Evolutionary conservation across 2,888 invertebrate species (phyloP).

Genomic region (Limulus polyphemus): DNA sequence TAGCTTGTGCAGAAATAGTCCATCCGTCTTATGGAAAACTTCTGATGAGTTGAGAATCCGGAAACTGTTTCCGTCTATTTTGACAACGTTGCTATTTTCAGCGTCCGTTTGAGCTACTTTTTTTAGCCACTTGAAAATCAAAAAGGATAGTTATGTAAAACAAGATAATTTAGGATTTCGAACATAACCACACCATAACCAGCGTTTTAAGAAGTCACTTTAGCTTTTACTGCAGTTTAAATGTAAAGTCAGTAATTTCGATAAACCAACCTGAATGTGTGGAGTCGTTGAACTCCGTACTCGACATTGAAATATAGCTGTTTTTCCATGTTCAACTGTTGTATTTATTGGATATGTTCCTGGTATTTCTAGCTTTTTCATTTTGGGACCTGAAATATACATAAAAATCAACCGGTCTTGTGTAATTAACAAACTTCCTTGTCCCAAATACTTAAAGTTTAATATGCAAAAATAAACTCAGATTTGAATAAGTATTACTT

Average conservation of each 20-base stretch:
- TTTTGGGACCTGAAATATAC: too few species aligned
- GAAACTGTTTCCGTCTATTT: slow-evolving; percentile 37
- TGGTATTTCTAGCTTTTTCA: slow-evolving; percentile 30
- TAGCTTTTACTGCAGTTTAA: too few species aligned
- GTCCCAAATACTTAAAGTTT: too few species aligned
- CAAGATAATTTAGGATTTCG: too few species aligned
- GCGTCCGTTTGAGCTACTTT: slow-evolving; percentile 27
- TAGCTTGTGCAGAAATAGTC: slow-evolving; percentile 39
- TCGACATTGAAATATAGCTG: slow-evolving; percentile 41
- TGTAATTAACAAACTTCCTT: too few species aligned
- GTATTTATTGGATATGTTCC: slow-evolving; percentile 38
- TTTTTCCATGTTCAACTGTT: slow-evolving; percentile 37
- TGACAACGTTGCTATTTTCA: slow-evolving; percentile 33
- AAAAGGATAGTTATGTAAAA: slow-evolving; percentile 4
- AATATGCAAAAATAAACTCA: too few species aligned
- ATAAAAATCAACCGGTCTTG: too few species aligned
- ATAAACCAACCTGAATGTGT: slow-evolving; percentile 36
- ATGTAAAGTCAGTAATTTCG: too few species aligned
- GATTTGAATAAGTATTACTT: too few species aligned
- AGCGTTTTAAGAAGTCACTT: too few species aligned
- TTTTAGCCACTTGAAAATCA: slow-evolving; percentile 38
- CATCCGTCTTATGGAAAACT: slow-evolving; percentile 32
- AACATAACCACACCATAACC: too few species aligned
- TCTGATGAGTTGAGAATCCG: slow-evolving; percentile 38
- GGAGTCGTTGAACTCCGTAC: slow-evolving; percentile 38